Evolutionary conservation across 2,888 invertebrate species (phyloP), one percentile per base, ranked within the genome.

Genomic region (Drosophila ustulata): DNA sequence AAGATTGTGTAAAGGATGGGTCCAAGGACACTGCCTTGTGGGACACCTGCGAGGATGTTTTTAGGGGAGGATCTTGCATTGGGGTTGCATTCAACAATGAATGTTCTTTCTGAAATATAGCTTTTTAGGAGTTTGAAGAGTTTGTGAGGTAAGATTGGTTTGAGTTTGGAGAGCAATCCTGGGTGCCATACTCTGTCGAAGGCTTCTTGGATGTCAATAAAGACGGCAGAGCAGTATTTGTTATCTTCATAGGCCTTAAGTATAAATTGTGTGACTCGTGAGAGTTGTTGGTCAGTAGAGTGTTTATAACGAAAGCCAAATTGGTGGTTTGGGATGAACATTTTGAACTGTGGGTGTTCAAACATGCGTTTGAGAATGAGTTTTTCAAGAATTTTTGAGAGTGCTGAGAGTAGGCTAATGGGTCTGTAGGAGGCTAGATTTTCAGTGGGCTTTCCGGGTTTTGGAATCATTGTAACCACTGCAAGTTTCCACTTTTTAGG

Each of bases 1-100:
- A 26, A 57, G 0, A 57, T 39, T 3, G 46, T 57, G 13, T 57
- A 57, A 5, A 26, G 41, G 4, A 41, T 13, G 4, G 41, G 41
- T 1, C 41, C 18, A 8, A 41, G 13, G 4, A 41, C 41, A 13
- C 41, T 18, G 5, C 41, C 41, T 13, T 41, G 41, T 2, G 41
- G 41, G 3, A 41, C 41, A 13, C 41, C 41, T 7, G 41, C 41
- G 3, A 6, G 3, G n/a, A 41, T 13, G 4, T n/a, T n/a, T 41
- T 18, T 41, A 2, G 18, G 13, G 7, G 13, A 13, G 4, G 41
- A 41, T 18, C 7, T 41, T 30, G 30, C 1, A 2, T 7, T 30
- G 5, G 30, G 30, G 30, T 30, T 7, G 18, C 41, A 41, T 41
- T 41, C 41, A 4, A 41, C 41, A 2, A 5, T 41, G 13, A 41